These are phyloP conservation scores for Actenoides hombroni DNA, from an alignment of 2,113 vertebrate species.

Conservation along the genomic window DNA sequence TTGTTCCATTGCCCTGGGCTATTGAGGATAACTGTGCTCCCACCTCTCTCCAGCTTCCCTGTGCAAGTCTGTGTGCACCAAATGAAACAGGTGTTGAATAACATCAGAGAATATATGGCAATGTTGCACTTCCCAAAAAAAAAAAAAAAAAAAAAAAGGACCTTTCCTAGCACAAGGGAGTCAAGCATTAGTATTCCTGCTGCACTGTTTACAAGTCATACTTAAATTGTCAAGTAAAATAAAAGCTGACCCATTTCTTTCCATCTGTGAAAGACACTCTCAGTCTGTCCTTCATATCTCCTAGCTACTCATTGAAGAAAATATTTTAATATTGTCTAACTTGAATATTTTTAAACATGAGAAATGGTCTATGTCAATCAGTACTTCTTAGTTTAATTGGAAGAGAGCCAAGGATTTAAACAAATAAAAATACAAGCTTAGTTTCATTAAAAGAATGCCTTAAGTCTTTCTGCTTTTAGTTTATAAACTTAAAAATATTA, in stretches of 20 bases:
- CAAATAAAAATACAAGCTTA: background rate
- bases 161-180: background rate
- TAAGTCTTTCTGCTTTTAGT: background rate
- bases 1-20: background rate
- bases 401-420: background rate
- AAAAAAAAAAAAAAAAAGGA: rapidly evolving
- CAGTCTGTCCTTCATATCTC: background rate
- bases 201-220: background rate
- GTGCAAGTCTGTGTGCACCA: no score
- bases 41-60: background rate
- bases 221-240: background rate
- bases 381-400: background rate
- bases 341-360: background rate
- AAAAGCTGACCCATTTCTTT: background rate
- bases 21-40: rapidly evolving
- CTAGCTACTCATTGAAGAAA: background rate
- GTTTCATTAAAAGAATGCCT: background rate
- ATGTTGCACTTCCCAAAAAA: background rate
- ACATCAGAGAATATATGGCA: background rate
- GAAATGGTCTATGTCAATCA: background rate
- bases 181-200: background rate
- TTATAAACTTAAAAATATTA: background rate
- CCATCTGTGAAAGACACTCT: background rate
- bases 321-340: background rate
- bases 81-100: rapidly evolving